phyloP scores from a whole-genome alignment of 2,113 vertebrate species.

The Picathartes gymnocephalus region DNA sequence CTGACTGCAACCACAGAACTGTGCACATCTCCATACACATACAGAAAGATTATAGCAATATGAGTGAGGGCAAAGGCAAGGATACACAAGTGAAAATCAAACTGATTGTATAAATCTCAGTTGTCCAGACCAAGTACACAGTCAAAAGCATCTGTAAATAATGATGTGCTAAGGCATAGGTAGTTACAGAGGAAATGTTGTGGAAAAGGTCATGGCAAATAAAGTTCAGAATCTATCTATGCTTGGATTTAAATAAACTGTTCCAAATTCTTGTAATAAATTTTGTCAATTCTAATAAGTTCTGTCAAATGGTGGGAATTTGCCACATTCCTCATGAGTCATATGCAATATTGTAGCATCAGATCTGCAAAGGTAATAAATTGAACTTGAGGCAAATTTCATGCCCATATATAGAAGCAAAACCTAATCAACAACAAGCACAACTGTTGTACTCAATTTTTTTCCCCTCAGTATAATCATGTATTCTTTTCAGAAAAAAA shows the following conservation, averaged over 20 bases:
- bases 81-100: background rate
- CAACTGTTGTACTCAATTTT: accelerated
- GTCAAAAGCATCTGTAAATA: background rate
- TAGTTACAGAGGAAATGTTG: background rate
- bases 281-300: background rate
- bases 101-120: background rate
- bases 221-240: background rate
- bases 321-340: background rate
- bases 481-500: background rate
- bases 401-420: background rate
- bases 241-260: background rate
- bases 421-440: background rate
- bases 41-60: background rate
- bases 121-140: background rate
- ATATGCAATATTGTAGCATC: background rate
- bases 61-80: background rate
- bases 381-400: background rate
- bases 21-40: background rate
- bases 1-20: background rate
- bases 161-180: background rate
- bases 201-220: background rate
- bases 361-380: background rate
- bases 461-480: background rate
- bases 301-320: background rate
- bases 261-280: background rate